Evolutionary conservation across 2,797 vertebrate genomes (phyloP).

Genomic region (Micromesistius poutassou): DNA sequence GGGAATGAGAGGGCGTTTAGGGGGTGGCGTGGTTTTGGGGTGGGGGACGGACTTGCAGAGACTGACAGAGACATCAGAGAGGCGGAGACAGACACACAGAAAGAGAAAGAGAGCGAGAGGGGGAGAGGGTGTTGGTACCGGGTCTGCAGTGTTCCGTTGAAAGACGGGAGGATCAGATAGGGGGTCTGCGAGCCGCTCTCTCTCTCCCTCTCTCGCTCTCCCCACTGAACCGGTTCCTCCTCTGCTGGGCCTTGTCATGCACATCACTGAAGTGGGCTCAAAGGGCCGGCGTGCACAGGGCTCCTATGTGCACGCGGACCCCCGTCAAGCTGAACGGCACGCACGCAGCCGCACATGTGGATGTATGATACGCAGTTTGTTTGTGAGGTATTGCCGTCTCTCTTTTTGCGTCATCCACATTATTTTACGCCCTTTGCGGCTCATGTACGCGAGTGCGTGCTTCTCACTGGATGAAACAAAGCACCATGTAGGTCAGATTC

Average conservation of each 20-base stretch:
- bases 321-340: too few species aligned
- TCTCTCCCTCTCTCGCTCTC: constrained; percentile 12
- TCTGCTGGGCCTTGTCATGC: constrained; percentile 25
- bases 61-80: constrained; percentile 6
- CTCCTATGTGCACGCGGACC: background rate
- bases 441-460: too few species aligned
- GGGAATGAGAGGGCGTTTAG: constrained; percentile 26
- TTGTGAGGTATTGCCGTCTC: background rate
- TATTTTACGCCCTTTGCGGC: background rate
- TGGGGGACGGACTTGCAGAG: constrained; percentile 9
- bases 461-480: background rate
- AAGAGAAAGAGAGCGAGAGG: constrained; percentile 28
- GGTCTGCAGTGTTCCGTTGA: too few species aligned
- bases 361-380: background rate
- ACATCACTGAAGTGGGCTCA: background rate
- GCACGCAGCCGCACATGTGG: background rate
- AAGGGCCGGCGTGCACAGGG: background rate
- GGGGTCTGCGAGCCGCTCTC: constrained; percentile 15
- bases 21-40: constrained; percentile 24
- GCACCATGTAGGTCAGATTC: background rate
- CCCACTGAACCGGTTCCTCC: constrained; percentile 27
- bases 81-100: constrained; percentile 27
- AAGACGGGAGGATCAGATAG: constrained; percentile 48
- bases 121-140: constrained; percentile 14
- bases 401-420: background rate